These are phyloP conservation scores for Camelus dromedarius DNA, from an alignment of 2,113 vertebrate genomes.

Conservation along the genomic window DNA sequence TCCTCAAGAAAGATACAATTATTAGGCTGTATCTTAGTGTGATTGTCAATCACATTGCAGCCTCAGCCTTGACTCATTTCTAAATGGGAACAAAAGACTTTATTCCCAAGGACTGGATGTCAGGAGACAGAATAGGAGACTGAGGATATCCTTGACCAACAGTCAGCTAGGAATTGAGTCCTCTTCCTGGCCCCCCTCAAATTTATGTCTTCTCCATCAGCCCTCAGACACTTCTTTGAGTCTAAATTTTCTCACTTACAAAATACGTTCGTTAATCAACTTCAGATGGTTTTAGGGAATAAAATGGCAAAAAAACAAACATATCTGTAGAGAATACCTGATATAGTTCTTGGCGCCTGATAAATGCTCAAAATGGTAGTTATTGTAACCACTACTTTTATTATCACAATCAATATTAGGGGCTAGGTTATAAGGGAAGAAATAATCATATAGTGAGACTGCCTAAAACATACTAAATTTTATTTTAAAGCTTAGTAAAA, in stretches of 20 bases:
- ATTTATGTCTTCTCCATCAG: not conserved
- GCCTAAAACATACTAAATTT: not conserved
- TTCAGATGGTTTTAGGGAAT: not conserved
- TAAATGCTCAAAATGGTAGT: not conserved
- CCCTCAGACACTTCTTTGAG: not conserved
- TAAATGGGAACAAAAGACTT: not conserved
- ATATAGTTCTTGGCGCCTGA: not conserved
- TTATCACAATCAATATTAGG: not conserved
- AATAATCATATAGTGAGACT: not conserved
- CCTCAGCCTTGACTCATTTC: not conserved
- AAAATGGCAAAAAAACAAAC: not conserved
- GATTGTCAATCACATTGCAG: not conserved
- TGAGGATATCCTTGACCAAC: not conserved
- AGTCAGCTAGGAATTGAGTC: not conserved
- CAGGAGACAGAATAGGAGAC: not conserved
- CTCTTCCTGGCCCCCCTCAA: not conserved
- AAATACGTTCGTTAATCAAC: not conserved
- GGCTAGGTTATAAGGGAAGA: not conserved
- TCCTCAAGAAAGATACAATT: not conserved
- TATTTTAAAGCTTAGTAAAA: slow-evolving; percentile 17
- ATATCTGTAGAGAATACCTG: not conserved
- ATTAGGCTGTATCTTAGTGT: not conserved
- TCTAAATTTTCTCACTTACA: not conserved
- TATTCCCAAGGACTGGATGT: not conserved
- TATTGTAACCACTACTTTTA: not conserved